Base-by-base conservation (phyloP, 2,797 vertebrate species). In the Helostoma temminkii region DNA sequence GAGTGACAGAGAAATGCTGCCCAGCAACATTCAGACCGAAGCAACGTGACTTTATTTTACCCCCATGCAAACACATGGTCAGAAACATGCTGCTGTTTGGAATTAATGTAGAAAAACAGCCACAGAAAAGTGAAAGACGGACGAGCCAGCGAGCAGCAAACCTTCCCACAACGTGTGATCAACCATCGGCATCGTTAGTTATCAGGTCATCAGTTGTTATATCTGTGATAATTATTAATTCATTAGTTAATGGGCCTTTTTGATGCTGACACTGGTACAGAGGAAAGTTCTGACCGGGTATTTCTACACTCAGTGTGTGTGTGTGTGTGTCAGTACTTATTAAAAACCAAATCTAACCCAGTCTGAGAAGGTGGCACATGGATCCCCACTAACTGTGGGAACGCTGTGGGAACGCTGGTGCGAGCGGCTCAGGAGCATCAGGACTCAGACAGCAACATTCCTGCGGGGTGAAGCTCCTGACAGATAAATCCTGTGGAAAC, bases 1-100 rank as follows among this genome's bases (percentile, higher is more conserved):
- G 87, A 90, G 84, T 76, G 71, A 83, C 81, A 88, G 62, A 86
- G 47, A 91, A 88, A 92, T 89, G 91, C 91, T 92, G 92, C 89
- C 88, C 91, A 93, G 91, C 92, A 93, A 93, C 90, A 89, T 88
- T 89, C 74, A 90, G 71, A 85, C 66, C 76, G 28, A 75, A 81
- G 70, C 81, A 81, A 83, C 74, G 72, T 22, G 63, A 75, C 72
- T n/a, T 45, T 9, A 11, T 25, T 49, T 14, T 26, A 26, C 26
- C 18, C 62, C 58, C 89, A 92, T 91, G 92, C 91, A 93, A 87
- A 82, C 67, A 71, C 37, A 6, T 32, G 49, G 78, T 54, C 53
- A 69, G n/a, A 76, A 72, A 77, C 84, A 89, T 86, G 89, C 87
- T 63, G 71, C 79, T 78, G 62, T 54, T 21, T 53, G 75, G 65